Evolutionary conservation across 2,113 vertebrate species (phyloP).

Genomic region (Camelus bactrianus): DNA sequence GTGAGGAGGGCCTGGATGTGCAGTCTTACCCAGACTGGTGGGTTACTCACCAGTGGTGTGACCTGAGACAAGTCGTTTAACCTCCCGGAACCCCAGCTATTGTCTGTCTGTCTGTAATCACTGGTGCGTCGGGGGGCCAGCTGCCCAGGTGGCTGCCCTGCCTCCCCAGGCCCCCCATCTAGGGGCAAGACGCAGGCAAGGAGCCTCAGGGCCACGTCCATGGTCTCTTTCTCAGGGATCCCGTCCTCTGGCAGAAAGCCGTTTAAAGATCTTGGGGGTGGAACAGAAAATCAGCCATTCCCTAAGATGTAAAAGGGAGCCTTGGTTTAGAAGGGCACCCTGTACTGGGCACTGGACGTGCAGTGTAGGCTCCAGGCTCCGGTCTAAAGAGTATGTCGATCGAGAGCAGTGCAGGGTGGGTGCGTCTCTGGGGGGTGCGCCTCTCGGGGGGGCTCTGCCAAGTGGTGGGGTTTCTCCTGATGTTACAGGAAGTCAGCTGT

Average conservation of each 20-base stretch:
- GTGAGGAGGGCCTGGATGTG: background rate
- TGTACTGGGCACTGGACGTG: background rate
- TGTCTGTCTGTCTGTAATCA: too few species aligned
- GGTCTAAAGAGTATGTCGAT: background rate
- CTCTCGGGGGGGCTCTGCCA: too few species aligned
- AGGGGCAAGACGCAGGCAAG: background rate
- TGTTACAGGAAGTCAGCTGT: background rate
- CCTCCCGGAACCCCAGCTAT: too few species aligned
- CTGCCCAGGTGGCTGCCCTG: background rate
- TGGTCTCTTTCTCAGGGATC: rapidly evolving
- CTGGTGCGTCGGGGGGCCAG: background rate
- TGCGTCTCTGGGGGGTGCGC: background rate
- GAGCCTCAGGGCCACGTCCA: background rate
- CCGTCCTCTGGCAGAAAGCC: background rate
- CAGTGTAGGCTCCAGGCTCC: background rate
- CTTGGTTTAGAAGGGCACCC: background rate
- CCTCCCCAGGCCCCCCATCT: background rate
- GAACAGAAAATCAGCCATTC: background rate
- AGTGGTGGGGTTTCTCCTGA: background rate
- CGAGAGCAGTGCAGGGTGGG: background rate
- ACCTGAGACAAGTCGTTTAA: too few species aligned
- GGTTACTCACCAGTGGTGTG: too few species aligned
- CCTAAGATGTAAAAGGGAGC: background rate
- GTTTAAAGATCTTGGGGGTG: background rate
- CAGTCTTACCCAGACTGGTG: background rate